Conservation (phyloP, 2,888 invertebrate genomes). For the Calliopum simillimum region DNA sequence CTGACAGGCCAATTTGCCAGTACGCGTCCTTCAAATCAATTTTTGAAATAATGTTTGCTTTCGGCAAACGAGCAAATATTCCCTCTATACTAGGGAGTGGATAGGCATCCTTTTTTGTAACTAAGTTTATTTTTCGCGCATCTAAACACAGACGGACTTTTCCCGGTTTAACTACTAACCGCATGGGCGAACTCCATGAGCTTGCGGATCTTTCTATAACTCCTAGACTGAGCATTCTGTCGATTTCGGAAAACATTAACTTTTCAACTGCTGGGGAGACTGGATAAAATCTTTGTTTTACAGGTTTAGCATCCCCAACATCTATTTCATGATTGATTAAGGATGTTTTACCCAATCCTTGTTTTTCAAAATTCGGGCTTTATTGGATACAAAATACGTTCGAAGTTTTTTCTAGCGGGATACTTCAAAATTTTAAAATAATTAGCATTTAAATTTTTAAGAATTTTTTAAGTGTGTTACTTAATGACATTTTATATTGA, state of each 20-base stretch:
- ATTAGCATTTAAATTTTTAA: not conserved
- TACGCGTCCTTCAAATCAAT: conserved; percentile 33
- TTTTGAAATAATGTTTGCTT: conserved; percentile 33
- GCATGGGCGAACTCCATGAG: conserved; percentile 40
- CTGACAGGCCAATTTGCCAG: conserved; percentile 34
- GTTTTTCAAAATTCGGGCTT: conserved; percentile 3
- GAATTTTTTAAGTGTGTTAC: no score
- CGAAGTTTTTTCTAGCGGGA: no score
- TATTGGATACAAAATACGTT: no score
- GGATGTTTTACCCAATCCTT: conserved; percentile 32
- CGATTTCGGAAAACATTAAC: conserved; percentile 30
- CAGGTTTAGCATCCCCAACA: conserved; percentile 29
- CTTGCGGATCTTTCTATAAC: no score
- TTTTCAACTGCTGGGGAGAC: conserved; percentile 34
- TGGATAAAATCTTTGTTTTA: conserved; percentile 38
- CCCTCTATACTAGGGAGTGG: conserved; percentile 39
- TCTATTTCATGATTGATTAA: conserved; percentile 32
- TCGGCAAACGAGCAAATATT: conserved; percentile 35
- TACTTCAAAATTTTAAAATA: conserved; percentile 1
- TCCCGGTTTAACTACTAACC: conserved; percentile 33
- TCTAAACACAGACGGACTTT: conserved; percentile 38
- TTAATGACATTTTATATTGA: no score
- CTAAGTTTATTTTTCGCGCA: conserved; percentile 35
- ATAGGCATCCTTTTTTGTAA: conserved; percentile 37
- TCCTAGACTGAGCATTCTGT: no score